phyloP scores from a whole-genome alignment of 2,113 vertebrate species.

The Haemorhous mexicanus region DNA sequence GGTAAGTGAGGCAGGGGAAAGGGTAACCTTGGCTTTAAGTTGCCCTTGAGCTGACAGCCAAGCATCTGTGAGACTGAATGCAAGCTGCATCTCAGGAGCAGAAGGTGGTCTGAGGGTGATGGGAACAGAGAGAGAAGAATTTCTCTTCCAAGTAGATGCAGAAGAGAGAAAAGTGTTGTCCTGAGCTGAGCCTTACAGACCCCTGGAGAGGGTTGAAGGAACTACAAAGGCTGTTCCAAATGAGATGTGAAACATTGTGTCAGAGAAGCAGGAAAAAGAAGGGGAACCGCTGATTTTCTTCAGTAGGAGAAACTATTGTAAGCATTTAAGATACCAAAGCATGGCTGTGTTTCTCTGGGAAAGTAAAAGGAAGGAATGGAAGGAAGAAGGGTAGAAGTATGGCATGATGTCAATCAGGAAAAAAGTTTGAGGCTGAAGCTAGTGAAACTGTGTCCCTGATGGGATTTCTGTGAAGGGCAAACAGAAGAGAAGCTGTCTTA shows the following conservation, averaged over 20 bases:
- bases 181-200: neutral
- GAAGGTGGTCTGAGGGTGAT: neutral
- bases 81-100: neutral
- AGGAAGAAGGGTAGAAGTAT: neutral
- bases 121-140: neutral
- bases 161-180: neutral
- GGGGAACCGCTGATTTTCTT: neutral
- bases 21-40: neutral
- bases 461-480: neutral
- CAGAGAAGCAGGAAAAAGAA: neutral
- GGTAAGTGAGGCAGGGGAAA: neutral
- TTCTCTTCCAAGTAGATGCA: neutral
- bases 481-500: neutral
- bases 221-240: neutral
- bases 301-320: neutral
- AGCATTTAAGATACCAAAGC: neutral
- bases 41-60: neutral
- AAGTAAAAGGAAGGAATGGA: neutral
- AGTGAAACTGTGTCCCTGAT: neutral
- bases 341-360: neutral
- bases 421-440: neutral
- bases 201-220: rapidly evolving
- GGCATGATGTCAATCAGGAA: neutral
- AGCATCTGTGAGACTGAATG: neutral
- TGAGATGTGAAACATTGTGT: neutral